Evolutionary conservation across 2,888 invertebrate genomes (phyloP), one percentile per base, ranked within the genome.

Genomic region (Drosophila mettleri): DNA sequence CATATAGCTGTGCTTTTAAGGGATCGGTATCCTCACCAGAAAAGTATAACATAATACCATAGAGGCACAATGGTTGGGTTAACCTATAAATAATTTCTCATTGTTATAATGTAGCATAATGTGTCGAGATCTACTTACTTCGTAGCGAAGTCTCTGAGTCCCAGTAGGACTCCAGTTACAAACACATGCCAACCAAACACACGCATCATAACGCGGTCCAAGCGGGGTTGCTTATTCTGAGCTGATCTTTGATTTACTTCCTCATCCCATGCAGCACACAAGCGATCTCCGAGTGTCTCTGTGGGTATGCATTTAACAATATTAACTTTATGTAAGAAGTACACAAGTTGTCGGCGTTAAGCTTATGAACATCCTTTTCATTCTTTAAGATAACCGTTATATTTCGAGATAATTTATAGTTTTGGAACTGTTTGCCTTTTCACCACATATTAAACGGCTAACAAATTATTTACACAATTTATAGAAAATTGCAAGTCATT

Each of bases 1-100:
- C 96, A 90, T 96, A 97, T 52, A 95, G 90, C 89, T 96, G 97
- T 0, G 97, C 97, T 16, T 59, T 74, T 0, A 95, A 93, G 18
- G 69, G 66, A 8, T 66, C 54, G 3, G 66, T 18, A 51, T 75
- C 65, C 18, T 75, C 79, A 2, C 65, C 74, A 5, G 85, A 86
- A 91, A 94, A 95, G 90, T 93, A 95, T 45, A 93, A 92, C 69
- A 95, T 93, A 52, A 95, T 89, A 70, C 93, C 94, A 61, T 95
- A 94, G 41, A 95, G 93, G 81, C 94, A 94, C 69, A 94, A 90
- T 5, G 95, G 95, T 83, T 95, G 95, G 8, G 94, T 93, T 77
- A 94, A 93, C 91, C 95, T 95, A 91, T 3, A 66, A 49, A 0
- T 27, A 22, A 9, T 1, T 24, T 0, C 6, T 6, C 6, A 24